A percentile compares a stretch with the other conserved stretches of the same genome.
Conservation (phyloP, 2,113 vertebrate genomes). For the Ardeotis arabs region DNA sequence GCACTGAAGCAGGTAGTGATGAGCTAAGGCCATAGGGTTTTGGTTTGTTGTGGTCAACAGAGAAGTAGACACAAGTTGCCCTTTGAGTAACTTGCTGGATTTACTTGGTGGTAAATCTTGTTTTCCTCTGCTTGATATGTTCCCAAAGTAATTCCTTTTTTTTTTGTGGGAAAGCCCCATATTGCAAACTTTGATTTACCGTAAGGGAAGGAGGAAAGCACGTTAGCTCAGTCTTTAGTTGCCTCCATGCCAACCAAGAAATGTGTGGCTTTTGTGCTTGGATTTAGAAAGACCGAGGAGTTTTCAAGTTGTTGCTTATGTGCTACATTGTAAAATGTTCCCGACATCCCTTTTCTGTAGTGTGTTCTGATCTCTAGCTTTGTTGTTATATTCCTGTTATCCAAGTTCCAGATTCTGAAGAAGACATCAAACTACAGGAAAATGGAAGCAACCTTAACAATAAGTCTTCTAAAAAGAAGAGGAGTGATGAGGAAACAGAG, state of each 20-base stretch:
- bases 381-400: not conserved
- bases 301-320: not conserved
- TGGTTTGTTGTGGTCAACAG: rapidly evolving
- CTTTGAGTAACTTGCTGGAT: not conserved
- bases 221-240: not conserved
- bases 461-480: not conserved
- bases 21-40: not conserved
- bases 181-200: not conserved
- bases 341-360: not conserved
- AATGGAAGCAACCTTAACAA: not conserved
- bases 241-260: rapidly evolving
- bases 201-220: not conserved
- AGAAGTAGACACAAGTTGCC: not conserved
- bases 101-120: not conserved
- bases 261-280: not conserved
- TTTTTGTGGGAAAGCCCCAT: rapidly evolving
- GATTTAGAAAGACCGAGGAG: not conserved
- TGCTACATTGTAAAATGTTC: rapidly evolving
- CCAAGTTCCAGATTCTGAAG: not conserved
- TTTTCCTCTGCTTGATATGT: not conserved
- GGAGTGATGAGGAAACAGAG: not conserved
- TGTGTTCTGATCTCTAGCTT: not conserved
- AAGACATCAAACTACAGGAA: not conserved
- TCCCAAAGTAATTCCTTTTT: rapidly evolving
- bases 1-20: not conserved